Evolutionary conservation across 2,888 invertebrate species (phyloP).

Genomic region (Leucozona laternaria): DNA sequence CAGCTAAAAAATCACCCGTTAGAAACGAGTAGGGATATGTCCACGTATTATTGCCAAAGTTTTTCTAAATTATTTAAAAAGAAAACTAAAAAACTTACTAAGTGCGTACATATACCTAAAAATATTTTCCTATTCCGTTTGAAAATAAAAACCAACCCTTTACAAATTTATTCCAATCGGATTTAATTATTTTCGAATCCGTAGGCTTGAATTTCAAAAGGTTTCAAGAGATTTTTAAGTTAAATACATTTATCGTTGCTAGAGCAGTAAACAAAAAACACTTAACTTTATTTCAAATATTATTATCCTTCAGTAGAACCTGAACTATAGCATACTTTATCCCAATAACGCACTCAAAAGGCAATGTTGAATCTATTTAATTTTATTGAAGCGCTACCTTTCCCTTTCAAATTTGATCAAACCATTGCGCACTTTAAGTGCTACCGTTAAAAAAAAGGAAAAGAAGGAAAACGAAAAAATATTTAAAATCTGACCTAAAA

Average conservation of each 20-base stretch:
- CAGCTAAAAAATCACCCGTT: too few species aligned
- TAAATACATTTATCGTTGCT: background rate
- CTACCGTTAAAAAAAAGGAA: background rate
- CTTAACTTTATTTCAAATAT: background rate
- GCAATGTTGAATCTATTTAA: constrained; percentile 12
- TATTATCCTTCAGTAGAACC: background rate
- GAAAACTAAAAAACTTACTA: too few species aligned
- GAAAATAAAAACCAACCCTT: too few species aligned
- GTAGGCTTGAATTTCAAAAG: background rate
- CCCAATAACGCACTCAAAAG: constrained; percentile 11
- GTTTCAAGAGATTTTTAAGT: background rate
- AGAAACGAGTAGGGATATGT: too few species aligned
- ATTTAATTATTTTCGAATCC: background rate
- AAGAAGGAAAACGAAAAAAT: background rate
- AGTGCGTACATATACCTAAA: too few species aligned
- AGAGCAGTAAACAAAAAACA: background rate
- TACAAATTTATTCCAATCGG: too few species aligned
- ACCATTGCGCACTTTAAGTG: constrained; percentile 23
- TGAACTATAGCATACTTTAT: background rate
- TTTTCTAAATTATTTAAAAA: too few species aligned
- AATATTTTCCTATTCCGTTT: too few species aligned
- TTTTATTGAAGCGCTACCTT: constrained; percentile 25
- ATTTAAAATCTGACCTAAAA: constrained; percentile 51
- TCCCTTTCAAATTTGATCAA: constrained; percentile 30
- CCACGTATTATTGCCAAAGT: too few species aligned